Evolutionary conservation across 2,888 invertebrate species (phyloP), one percentile per base, ranked within the genome.

Genomic region (Agriotes lineatus): DNA sequence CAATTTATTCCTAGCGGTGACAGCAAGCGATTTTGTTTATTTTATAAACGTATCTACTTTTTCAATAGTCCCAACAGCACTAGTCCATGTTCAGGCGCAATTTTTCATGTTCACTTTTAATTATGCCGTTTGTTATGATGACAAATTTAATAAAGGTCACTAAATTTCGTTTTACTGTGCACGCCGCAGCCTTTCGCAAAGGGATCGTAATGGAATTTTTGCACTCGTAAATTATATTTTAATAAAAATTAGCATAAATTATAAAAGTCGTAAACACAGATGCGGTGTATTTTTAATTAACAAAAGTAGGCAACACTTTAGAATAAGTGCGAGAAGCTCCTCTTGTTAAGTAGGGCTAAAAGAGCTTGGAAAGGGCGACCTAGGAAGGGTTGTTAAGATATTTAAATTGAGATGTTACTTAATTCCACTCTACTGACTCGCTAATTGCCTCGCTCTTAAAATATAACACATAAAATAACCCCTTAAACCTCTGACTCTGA

Each of bases 401-500:
- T 83, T 83, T 83, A 83, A 84, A 84, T 83, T 82, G 82, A 84
- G 83, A 83, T 83, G 83, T 83, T 82, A 80, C 81, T 82, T 82
- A 83, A 83, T 83, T 83, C 82, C 78, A 79, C 81, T 81, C 82
- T 80, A 83, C 82, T 82, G 81, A 82, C 82, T 83, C 81, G 83
- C 83, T 84, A 84, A 84, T 84, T 83, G 82, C 82, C 75, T 74
- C 75, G 77, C 81, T 79, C 79, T 79, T 80, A 79, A 82, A 82
- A 81, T 82, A 82, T 82, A 79, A 80, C 80, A 79, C 79, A 81
- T 82, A 79, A 82, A 82, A 78, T 80, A 79, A 80, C 80, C 80
- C 81, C 78, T 78, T 75, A 75, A 76, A 73, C 76, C 74, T 74
- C 72, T 62, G 68, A 70, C 68, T 72, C 64, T 70, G 65, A 72